A percentile compares a stretch with the other conserved stretches of the same genome.
Conservation (phyloP, 2,113 vertebrate species). For the Ptychochromis oligacanthus region DNA sequence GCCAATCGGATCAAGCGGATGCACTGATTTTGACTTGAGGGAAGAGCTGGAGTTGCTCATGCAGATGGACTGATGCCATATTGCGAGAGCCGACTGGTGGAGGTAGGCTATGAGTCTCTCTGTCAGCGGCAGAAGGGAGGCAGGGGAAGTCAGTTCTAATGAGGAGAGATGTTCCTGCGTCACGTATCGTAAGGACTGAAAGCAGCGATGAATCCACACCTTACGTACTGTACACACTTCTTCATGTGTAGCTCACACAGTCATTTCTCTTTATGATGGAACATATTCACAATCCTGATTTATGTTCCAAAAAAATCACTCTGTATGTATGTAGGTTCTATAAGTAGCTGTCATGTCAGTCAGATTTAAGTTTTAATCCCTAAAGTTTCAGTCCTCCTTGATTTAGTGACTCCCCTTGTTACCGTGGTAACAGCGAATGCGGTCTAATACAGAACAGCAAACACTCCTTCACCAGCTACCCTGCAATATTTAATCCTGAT, state of each 20-base stretch:
- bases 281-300: not conserved
- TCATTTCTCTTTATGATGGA: not conserved
- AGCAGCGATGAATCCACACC: constrained; percentile 31
- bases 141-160: constrained; percentile 49
- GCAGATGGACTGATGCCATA: constrained; percentile 46
- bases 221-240: not conserved
- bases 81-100: constrained; percentile 40
- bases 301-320: not conserved
- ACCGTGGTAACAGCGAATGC: constrained; percentile 15
- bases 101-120: constrained; percentile 32
- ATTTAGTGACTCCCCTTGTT: not conserved
- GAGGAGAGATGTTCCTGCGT: constrained; percentile 47
- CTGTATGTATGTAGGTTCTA: not conserved
- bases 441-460: not conserved
- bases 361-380: not conserved
- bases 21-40: constrained; percentile 60
- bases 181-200: constrained; percentile 44
- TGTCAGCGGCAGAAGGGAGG: constrained; percentile 26
- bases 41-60: constrained; percentile 43
- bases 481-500: not conserved
- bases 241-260: not conserved
- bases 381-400: not conserved
- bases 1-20: constrained; percentile 63
- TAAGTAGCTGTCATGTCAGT: not conserved
- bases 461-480: not conserved